Percentiles rank a stretch among this genome's conserved stretches.
Conservation (phyloP, 1,140 invertebrate genomes). For the Drosophila littoralis region DNA sequence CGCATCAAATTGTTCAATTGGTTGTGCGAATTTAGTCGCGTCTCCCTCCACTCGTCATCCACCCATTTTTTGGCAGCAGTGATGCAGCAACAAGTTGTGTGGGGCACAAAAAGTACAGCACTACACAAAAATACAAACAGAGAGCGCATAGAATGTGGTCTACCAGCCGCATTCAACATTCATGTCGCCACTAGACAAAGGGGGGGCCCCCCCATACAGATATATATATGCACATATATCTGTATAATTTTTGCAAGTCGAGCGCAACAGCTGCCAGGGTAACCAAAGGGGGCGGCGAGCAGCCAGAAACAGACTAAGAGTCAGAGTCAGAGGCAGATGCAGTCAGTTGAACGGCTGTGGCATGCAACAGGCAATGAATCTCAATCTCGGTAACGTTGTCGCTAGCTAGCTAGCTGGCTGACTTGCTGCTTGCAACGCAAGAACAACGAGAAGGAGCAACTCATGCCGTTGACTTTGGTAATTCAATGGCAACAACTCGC, state of each 20-base stretch:
- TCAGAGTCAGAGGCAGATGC: conserved; percentile 27
- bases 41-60: neutral
- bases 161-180: conserved; percentile 46
- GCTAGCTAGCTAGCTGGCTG: conserved; percentile 17
- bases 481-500: conserved; percentile 73
- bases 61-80: conserved; percentile 44
- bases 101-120: conserved; percentile 64
- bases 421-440: conserved; percentile 22
- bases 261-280: conserved; percentile 31
- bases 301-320: neutral
- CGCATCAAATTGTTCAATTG: conserved; percentile 65
- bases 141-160: conserved; percentile 58
- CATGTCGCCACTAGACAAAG: conserved; percentile 44
- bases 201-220: conserved; percentile 24
- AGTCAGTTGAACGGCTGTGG: conserved; percentile 72
- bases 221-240: conserved; percentile 36
- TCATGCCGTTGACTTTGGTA: conserved; percentile 74
- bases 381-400: conserved; percentile 64
- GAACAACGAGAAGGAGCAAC: conserved; percentile 27
- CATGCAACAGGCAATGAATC: conserved; percentile 82
- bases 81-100: conserved; percentile 68
- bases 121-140: conserved; percentile 61
- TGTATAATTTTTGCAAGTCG: conserved; percentile 48
- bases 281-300: neutral
- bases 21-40: conserved; percentile 24